phyloP scores from a whole-genome alignment of 2,113 vertebrate species.

The Chaetodon trifascialis region DNA sequence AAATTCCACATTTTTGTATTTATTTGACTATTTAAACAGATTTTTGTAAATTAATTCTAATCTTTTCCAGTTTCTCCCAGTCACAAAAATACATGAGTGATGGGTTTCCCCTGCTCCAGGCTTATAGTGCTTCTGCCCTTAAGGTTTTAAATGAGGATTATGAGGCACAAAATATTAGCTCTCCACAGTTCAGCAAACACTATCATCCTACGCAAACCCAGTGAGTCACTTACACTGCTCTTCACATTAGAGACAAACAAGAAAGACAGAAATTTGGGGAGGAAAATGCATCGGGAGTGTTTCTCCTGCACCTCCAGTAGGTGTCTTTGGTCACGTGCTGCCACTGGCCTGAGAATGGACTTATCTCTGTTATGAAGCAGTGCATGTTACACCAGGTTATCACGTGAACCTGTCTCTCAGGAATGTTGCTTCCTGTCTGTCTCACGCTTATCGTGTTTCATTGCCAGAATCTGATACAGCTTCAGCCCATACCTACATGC shows the following conservation, averaged over 20 bases:
- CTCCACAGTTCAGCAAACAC: neutral
- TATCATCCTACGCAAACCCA: neutral
- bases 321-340: neutral
- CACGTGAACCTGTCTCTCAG: constrained; percentile 26
- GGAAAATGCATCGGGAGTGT: neutral
- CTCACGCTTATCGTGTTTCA: constrained; percentile 74
- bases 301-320: constrained; percentile 28
- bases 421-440: constrained; percentile 2
- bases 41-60: neutral
- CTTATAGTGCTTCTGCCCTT: neutral
- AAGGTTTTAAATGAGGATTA: neutral
- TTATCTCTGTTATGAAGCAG: constrained; percentile 55
- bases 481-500: constrained; percentile 17
- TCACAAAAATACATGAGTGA: neutral
- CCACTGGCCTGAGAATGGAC: neutral
- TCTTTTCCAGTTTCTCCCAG: neutral
- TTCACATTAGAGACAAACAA: neutral
- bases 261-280: neutral
- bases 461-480: constrained; percentile 8
- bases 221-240: neutral
- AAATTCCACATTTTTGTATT: neutral
- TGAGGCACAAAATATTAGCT: neutral
- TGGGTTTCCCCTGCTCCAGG: neutral
- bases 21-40: neutral
- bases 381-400: neutral